These are phyloP conservation scores for Rhogogaster chlorosoma DNA, from an alignment of 2,888 invertebrate species.

Conservation along the genomic window DNA sequence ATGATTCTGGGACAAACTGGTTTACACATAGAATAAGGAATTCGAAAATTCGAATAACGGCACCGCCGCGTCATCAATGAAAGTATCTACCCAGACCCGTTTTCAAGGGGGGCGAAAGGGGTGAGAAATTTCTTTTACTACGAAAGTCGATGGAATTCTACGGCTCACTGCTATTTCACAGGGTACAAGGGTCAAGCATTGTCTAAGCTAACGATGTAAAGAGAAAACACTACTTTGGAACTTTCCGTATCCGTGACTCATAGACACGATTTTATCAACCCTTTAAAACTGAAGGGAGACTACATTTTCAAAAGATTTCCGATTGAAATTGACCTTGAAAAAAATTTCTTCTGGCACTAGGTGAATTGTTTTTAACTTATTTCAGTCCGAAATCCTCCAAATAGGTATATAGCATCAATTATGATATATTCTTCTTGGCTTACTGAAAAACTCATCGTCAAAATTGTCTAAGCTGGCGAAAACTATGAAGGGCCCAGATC, in stretches of 20 bases:
- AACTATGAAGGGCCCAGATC: neutral
- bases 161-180: neutral
- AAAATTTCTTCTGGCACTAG: no score
- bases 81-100: constrained; percentile 27
- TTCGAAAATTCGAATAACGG: constrained; percentile 38
- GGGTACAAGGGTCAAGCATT: neutral
- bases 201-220: neutral
- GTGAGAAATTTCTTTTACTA: neutral
- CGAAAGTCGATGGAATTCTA: neutral
- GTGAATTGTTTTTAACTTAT: neutral
- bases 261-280: neutral
- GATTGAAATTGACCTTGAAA: neutral
- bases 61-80: constrained; percentile 36
- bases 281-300: neutral
- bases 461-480: neutral
- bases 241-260: neutral
- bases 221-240: neutral
- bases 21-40: constrained; percentile 25
- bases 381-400: neutral
- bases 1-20: constrained; percentile 16
- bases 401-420: neutral
- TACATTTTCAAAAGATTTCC: neutral
- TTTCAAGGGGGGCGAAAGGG: constrained; percentile 1
- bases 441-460: neutral
- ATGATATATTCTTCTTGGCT: neutral